Evolutionary conservation across 2,888 invertebrate genomes (phyloP), one percentile per base, ranked within the genome.

Genomic region (Pecten maximus): DNA sequence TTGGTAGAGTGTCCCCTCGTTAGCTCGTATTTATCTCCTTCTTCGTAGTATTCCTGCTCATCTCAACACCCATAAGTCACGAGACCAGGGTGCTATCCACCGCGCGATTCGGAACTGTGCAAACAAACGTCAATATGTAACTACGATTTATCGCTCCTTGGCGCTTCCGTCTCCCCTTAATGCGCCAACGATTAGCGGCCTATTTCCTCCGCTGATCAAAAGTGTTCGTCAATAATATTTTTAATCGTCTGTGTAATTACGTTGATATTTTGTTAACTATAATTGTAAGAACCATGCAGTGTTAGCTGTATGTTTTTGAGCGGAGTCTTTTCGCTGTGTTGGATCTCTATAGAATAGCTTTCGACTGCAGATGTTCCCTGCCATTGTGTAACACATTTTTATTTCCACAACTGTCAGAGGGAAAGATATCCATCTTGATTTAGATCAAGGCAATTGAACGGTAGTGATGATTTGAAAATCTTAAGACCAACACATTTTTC

Each of bases 61-160:
- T 74, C 74, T 74, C 28, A 15, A 35, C 35, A 74, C 74, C 74
- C 74, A 74, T 35, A 74, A 74, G 74, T 74, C 74, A 74, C 35
- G 74, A 35, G 74, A 35, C 28, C 74, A 74, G 35, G 74, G 74
- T 28, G 12, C 74, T 28, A 28, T 15, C 15, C 74, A 35, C 12
- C 35, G 35, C 6, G 35, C 28, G 74, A 35, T 35, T 35, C 35
- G 74, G 74, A 74, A 74, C 28, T 35, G 35, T 35, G 74, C 74
- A 74, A 28, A 74, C 74, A 74, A 74, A 74, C 74, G 74, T 35
- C 28, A 74, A 28, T 23, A 74, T 74, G 8, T 74, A 74, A 54
- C 35, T 35, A 35, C 74, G 35, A 74, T 74, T 74, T 74, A 74
- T 74, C 35, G 74, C 4, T 35, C 74, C 74, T 74, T 35, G 6